Conservation (phyloP, 2,113 vertebrate genomes). For the Suncus etruscus region DNA sequence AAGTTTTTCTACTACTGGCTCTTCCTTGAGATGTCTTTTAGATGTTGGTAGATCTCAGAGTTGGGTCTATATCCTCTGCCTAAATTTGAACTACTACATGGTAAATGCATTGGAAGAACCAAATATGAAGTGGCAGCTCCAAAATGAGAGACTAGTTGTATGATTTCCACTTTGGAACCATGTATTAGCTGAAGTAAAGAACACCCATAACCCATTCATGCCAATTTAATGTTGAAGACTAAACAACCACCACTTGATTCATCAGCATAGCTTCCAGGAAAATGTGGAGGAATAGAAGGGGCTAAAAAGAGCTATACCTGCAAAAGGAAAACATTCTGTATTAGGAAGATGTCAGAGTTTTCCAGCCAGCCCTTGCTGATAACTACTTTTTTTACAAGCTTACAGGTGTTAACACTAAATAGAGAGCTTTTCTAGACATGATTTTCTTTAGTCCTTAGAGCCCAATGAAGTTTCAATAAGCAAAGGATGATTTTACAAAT, state of each 20-base stretch:
- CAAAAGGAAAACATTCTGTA: not conserved
- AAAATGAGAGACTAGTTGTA: not conserved
- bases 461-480: not conserved
- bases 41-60: no score
- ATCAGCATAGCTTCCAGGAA: not conserved
- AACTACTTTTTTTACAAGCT: not conserved
- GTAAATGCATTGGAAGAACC: conserved; percentile 29
- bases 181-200: not conserved
- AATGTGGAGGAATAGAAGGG: not conserved
- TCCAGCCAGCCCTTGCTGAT: not conserved
- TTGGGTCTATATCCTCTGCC: not conserved
- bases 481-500: no score
- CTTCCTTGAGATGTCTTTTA: no score
- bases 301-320: not conserved
- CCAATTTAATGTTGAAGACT: not conserved
- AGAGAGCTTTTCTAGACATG: not conserved
- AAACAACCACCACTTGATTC: not conserved
- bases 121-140: not conserved
- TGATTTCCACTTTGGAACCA: not conserved
- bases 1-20: no score
- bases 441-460: not conserved
- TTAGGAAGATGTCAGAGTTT: not conserved
- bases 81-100: not conserved
- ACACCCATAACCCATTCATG: no score
- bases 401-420: not conserved